phyloP scores from a whole-genome alignment of 2,888 invertebrate genomes.

The Drosophila antonietae region DNA sequence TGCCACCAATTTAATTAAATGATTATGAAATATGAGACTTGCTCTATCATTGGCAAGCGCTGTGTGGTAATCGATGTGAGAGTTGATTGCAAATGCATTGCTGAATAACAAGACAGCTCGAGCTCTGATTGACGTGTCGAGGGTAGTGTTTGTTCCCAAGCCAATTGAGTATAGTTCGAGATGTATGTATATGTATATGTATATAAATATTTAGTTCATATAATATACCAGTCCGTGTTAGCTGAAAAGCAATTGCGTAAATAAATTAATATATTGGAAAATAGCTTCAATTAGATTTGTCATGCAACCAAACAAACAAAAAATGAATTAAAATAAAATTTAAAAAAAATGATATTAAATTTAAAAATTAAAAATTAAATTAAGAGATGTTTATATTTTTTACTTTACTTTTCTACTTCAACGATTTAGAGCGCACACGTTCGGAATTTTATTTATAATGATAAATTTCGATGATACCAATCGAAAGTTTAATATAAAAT shows the following conservation, averaged over 20 bases:
- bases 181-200: too few species aligned
- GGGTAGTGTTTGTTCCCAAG: background rate
- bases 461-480: too few species aligned
- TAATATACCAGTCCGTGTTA: background rate
- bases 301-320: background rate
- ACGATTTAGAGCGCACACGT: background rate
- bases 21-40: conserved; percentile 16
- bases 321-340: too few species aligned
- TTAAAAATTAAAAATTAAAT: too few species aligned
- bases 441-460: too few species aligned
- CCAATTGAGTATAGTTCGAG: background rate
- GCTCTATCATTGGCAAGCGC: background rate
- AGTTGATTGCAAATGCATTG: background rate
- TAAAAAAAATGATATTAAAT: too few species aligned
- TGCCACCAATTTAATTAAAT: background rate
- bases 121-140: conserved; percentile 5
- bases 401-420: too few species aligned
- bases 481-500: too few species aligned
- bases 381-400: too few species aligned
- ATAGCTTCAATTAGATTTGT: background rate
- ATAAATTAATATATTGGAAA: background rate
- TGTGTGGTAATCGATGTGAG: background rate
- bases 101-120: conserved; percentile 2
- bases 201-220: background rate
- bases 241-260: background rate